Percentiles rank a stretch among this genome's conserved stretches.
These are phyloP conservation scores for Agapostemon virescens DNA, from an alignment of 2,888 invertebrate species.

Conservation along the genomic window DNA sequence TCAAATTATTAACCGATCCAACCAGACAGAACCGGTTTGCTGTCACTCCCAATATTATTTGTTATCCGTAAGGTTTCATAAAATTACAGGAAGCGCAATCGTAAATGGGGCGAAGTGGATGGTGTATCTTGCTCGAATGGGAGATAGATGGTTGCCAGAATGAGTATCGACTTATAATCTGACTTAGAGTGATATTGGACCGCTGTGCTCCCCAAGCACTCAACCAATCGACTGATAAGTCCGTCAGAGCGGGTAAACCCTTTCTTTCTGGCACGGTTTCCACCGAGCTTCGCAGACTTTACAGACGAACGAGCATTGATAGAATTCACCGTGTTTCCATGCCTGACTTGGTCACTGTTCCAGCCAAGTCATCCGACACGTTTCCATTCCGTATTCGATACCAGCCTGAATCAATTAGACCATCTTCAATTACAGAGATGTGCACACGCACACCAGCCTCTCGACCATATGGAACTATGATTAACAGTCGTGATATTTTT, in stretches of 20 bases:
- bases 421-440: constrained; percentile 56
- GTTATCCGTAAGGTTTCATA: neutral
- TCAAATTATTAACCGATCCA: too few relatives aligned
- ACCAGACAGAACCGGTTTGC: neutral
- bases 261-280: constrained; percentile 42
- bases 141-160: neutral
- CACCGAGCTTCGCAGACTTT: constrained; percentile 22
- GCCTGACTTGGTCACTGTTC: constrained; percentile 57
- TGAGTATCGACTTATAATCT: constrained; percentile 1
- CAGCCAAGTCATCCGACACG: constrained; percentile 56
- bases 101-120: neutral
- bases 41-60: neutral
- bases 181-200: neutral
- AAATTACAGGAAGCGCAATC: neutral
- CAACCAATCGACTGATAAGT: constrained; percentile 41
- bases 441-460: constrained; percentile 6
- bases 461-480: constrained; percentile 45
- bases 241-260: constrained; percentile 36
- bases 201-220: constrained; percentile 14
- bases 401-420: constrained; percentile 63
- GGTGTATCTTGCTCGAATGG: neutral
- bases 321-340: constrained; percentile 59
- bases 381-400: constrained; percentile 56
- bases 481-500: constrained; percentile 37
- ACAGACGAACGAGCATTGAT: constrained; percentile 42